These are phyloP conservation scores for Ceramica pisi DNA, from an alignment of 2,888 invertebrate genomes.

Conservation along the genomic window DNA sequence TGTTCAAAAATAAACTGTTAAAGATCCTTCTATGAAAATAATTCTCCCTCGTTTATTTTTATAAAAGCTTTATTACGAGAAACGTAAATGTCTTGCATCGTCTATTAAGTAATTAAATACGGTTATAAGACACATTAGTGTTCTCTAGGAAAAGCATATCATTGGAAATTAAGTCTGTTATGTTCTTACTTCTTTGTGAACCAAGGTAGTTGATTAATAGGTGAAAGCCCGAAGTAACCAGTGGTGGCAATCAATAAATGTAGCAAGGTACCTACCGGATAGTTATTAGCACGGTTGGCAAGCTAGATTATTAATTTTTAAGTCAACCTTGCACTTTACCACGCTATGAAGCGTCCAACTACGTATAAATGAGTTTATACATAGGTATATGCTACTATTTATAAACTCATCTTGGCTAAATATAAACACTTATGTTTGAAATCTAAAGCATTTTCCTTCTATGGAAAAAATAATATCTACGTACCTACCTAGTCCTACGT, in stretches of 20 bases:
- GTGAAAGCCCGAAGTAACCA: conserved; percentile 43
- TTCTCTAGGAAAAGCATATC: conserved; percentile 12
- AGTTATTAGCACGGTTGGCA: conserved; percentile 40
- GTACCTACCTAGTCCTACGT: conserved; percentile 4
- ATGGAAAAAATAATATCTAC: conserved; percentile 15
- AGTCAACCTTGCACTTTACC: conserved; percentile 33
- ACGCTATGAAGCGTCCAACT: conserved; percentile 19
- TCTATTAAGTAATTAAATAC: conserved; percentile 2
- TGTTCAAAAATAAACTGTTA: background rate
- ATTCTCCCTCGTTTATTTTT: background rate
- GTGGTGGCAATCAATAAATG: conserved; percentile 53
- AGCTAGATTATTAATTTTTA: conserved; percentile 54
- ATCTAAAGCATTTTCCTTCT: background rate
- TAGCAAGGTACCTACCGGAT: conserved; percentile 17
- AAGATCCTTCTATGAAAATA: background rate
- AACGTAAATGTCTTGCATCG: background rate
- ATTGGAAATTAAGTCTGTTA: conserved; percentile 15
- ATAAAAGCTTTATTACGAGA: background rate
- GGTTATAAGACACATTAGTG: conserved; percentile 19
- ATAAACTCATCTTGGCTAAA: conserved; percentile 7
- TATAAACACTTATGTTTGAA: background rate
- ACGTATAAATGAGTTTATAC: background rate
- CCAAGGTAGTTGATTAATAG: conserved; percentile 39
- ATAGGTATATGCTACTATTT: background rate
- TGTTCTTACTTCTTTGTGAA: conserved; percentile 24